Base-by-base conservation (phyloP, 2,797 vertebrate species). In the Triplophysa yarkandensis region DNA sequence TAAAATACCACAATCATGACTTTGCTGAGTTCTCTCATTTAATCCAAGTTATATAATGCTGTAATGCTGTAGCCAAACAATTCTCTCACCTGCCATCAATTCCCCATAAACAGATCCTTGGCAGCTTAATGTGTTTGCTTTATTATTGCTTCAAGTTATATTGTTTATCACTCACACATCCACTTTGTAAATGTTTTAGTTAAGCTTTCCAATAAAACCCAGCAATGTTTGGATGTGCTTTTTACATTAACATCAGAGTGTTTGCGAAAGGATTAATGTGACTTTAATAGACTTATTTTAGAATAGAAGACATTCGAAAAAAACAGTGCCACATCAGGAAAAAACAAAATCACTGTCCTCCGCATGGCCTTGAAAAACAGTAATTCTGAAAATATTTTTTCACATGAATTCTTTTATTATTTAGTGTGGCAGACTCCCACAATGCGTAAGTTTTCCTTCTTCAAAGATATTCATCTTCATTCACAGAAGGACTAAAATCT, bases 131-230 rank as follows among this genome's bases (percentile, higher is more conserved):
- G 50, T 27, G 6, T 28, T 55, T 28, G 23, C 25, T 16, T 25
- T 13, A 61, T 27, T 11, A 32, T 70, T 46, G 0, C 25, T 1
- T 43, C 5, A 23, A 11, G 4, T 4, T 9, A 10, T 21, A 23
- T 23, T 23, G 6, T 23, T 23, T 25, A 52, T 52, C 9, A 10
- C 32, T 32, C 68, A 23, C 55, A 61, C 23, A 21, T 23, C n/a
- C 27, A 61, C 28, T 34, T 61, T 28, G 4, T 27, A 61, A 50
- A 71, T 9, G 21, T 46, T 48, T 61, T 48, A 61, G 48, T 52
- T 19, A 11, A 52, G 16, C 46, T 48, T 21, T 9, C 19, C 3
- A 46, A 48, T 7, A 46, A 10, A 9, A 34, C 0, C 36, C 7
- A 41, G 10, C 11, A 41, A 16, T 41, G 16, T 41, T n/a, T n/a